Percentiles rank a stretch among this genome's conserved stretches.
These are phyloP conservation scores for Synergus itoensis DNA, from an alignment of 2,888 invertebrate genomes.

Conservation along the genomic window DNA sequence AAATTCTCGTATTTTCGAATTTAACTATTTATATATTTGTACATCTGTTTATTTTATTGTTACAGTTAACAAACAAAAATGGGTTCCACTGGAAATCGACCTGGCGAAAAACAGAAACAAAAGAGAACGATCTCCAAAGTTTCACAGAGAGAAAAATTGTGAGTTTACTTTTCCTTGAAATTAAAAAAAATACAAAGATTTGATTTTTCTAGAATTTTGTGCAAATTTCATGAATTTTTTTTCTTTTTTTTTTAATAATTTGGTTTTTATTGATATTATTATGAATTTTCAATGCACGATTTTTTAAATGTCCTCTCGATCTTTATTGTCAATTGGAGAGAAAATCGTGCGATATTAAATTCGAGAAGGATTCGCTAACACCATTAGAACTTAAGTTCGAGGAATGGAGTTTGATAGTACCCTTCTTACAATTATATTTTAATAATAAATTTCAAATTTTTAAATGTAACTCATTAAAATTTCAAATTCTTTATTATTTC, in stretches of 20 bases:
- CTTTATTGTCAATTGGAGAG: conserved; percentile 6
- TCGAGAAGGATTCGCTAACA: conserved; percentile 73
- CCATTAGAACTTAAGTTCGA: conserved; percentile 67
- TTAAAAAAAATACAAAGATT: conserved; percentile 19
- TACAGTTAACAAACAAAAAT: conserved; percentile 85
- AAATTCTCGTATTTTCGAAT: conserved; percentile 13
- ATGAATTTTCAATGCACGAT: background rate
- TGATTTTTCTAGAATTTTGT: background rate
- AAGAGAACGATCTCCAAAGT: conserved; percentile 81
- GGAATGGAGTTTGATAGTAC: conserved; percentile 74
- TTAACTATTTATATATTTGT: background rate
- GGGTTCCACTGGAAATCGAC: conserved; percentile 95
- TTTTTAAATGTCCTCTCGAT: background rate
- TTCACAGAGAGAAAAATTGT: conserved; percentile 73
- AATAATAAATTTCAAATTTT: background rate
- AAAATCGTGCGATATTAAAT: conserved; percentile 67
- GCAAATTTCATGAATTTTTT: background rate
- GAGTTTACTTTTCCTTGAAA: conserved; percentile 66
- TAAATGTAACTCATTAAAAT: background rate
- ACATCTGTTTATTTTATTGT: conserved; percentile 46
- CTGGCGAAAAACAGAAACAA: conserved; percentile 85
- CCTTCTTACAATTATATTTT: conserved; percentile 61
- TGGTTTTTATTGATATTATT: background rate
- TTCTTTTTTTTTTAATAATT: conserved; percentile 5
- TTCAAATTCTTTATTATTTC: too few relatives aligned